These are phyloP conservation scores for Halcyon leucocephala DNA, from an alignment of 2,797 vertebrate species.

Conservation along the genomic window DNA sequence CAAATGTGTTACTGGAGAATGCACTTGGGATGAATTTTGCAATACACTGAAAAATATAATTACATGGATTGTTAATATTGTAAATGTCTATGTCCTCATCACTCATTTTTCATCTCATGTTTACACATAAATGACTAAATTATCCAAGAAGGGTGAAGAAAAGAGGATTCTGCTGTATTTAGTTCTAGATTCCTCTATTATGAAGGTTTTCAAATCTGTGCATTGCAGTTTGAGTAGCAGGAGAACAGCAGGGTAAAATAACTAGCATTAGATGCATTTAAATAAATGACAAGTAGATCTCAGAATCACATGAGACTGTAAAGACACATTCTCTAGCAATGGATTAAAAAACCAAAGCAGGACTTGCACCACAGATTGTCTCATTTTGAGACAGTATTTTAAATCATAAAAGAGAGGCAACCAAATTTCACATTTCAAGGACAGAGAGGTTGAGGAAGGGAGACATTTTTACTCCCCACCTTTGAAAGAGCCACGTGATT, in stretches of 20 bases:
- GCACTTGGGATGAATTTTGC: background rate
- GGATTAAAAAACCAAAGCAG: background rate
- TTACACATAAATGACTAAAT: background rate
- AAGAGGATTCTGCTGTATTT: background rate
- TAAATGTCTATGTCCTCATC: background rate
- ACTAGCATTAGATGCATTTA: background rate
- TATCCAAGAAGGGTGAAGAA: background rate
- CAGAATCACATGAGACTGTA: background rate
- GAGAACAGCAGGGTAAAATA: background rate
- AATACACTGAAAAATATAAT: background rate
- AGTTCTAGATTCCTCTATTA: background rate
- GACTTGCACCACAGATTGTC: background rate
- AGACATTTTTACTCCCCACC: background rate
- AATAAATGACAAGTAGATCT: background rate
- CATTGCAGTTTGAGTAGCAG: background rate
- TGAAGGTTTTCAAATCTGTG: background rate
- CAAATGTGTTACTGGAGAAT: background rate
- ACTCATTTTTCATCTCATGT: background rate
- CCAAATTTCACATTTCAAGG: background rate
- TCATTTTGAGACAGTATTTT: background rate
- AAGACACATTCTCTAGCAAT: background rate
- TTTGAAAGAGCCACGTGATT: background rate
- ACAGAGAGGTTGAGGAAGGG: background rate
- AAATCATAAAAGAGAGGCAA: background rate
- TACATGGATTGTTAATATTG: background rate